Percentiles rank a stretch among this genome's conserved stretches.
Evolutionary conservation across 2,113 vertebrate species (phyloP).

Genomic region (Laticauda colubrina): DNA sequence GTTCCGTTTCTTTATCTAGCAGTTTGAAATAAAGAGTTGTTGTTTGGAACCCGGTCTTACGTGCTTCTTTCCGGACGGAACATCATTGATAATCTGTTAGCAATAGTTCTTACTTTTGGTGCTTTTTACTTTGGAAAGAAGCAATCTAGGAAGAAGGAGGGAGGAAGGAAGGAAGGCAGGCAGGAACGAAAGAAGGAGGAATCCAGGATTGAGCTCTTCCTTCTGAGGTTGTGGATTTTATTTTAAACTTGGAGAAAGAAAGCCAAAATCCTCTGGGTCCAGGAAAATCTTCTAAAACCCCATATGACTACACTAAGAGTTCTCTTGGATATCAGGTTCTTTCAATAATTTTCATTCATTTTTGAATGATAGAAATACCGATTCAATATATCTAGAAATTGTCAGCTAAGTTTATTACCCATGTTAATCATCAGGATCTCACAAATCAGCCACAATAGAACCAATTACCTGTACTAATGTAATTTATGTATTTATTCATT

Average conservation of each 20-base stretch:
- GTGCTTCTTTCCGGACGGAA: too few species aligned
- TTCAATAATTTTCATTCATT: neutral
- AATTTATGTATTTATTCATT: neutral
- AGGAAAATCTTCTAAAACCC: neutral
- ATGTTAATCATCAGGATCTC: neutral
- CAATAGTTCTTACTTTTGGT: neutral
- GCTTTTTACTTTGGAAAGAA: neutral
- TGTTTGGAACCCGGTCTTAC: too few species aligned
- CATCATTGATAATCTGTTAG: neutral
- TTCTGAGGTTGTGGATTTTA: neutral
- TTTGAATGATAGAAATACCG: neutral
- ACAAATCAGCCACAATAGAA: neutral
- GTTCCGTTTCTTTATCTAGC: too few species aligned
- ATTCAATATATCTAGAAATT: neutral
- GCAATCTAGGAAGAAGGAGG: neutral
- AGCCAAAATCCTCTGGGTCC: neutral
- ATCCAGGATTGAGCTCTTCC: neutral
- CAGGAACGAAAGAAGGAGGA: too few species aligned
- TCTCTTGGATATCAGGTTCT: neutral
- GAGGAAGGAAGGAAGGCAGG: neutral
- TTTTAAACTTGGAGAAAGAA: neutral
- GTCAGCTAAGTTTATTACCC: neutral
- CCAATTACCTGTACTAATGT: neutral
- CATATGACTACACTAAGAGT: neutral
- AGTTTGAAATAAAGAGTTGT: too few species aligned